Evolutionary conservation across 2,888 invertebrate species (phyloP).

Genomic region (Agrochola macilenta): DNA sequence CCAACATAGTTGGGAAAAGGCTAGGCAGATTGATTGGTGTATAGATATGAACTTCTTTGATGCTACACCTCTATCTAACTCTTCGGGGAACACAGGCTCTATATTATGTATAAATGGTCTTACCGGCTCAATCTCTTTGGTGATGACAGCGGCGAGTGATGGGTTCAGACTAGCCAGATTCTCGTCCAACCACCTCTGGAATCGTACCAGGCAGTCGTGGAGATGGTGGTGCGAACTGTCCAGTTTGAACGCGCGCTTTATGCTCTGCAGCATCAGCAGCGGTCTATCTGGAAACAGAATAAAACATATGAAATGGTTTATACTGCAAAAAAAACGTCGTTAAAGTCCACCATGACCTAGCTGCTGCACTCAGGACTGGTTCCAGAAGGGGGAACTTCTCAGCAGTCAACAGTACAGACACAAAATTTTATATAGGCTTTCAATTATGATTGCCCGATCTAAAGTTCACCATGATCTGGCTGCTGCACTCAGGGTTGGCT

Average conservation of each 20-base stretch:
- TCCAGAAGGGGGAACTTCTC: too few relatives aligned
- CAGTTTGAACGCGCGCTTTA: conserved; percentile 96
- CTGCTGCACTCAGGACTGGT: too few relatives aligned
- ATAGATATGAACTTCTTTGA: too few relatives aligned
- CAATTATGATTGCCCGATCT: too few relatives aligned
- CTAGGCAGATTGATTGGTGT: too few relatives aligned
- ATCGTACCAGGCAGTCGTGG: conserved; percentile 96
- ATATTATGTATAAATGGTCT: conserved; percentile 60
- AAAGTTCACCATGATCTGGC: too few relatives aligned
- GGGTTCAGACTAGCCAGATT: conserved; percentile 79
- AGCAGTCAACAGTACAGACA: too few relatives aligned
- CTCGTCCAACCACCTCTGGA: conserved; percentile 87
- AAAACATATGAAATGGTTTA: too few relatives aligned
- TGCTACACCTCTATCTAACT: background rate
- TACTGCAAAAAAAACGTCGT: background rate
- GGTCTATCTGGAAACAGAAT: conserved; percentile 93
- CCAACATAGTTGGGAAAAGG: too few relatives aligned
- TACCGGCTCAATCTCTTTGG: conserved; percentile 89
- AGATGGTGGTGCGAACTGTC: conserved; percentile 93
- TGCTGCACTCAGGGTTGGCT: too few relatives aligned
- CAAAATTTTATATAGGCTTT: too few relatives aligned
- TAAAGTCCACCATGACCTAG: too few relatives aligned
- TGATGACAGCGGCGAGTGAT: conserved; percentile 89
- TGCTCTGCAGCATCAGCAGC: conserved; percentile 98
- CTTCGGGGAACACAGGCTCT: background rate